Evolutionary conservation across 1,140 invertebrate genomes (phyloP).

Genomic region (Drosophila persimilis): DNA sequence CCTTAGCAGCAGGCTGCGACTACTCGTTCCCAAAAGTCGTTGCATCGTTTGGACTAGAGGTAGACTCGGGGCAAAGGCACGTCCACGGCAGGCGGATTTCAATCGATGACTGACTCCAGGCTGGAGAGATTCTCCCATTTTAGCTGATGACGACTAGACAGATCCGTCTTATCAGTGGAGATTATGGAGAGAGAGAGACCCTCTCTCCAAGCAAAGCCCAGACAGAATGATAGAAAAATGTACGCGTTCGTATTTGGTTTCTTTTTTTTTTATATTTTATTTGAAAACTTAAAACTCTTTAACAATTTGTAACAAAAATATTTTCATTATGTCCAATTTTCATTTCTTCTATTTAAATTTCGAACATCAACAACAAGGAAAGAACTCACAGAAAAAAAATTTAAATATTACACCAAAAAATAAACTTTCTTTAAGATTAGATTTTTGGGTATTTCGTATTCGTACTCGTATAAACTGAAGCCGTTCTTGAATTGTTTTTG

Average conservation of each 20-base stretch:
- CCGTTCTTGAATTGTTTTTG: slow-evolving; percentile 38
- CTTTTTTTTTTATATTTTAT: slow-evolving; percentile 51
- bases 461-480: slow-evolving; percentile 44
- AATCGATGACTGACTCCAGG: slow-evolving; percentile 45
- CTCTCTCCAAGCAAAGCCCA: neutral
- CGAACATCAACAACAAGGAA: slow-evolving; percentile 48
- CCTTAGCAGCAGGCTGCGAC: slow-evolving; percentile 41
- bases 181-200: neutral
- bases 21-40: slow-evolving; percentile 45
- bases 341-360: slow-evolving; percentile 3
- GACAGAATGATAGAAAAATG: slow-evolving; percentile 2
- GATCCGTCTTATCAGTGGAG: slow-evolving; percentile 35
- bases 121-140: slow-evolving; percentile 16
- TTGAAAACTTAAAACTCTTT: slow-evolving; percentile 62
- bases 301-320: slow-evolving; percentile 76
- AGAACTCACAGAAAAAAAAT: slow-evolving; percentile 28
- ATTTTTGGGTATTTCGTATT: neutral
- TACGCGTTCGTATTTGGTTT: slow-evolving; percentile 8
- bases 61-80: slow-evolving; percentile 17
- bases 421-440: slow-evolving; percentile 25
- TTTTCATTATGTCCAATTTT: slow-evolving; percentile 20
- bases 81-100: slow-evolving; percentile 41
- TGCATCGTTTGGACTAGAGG: slow-evolving; percentile 45
- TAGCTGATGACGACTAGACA: slow-evolving; percentile 40
- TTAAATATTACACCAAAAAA: slow-evolving; percentile 30